Conservation (phyloP, 2,113 vertebrate genomes). For the Callionymus lyra region DNA sequence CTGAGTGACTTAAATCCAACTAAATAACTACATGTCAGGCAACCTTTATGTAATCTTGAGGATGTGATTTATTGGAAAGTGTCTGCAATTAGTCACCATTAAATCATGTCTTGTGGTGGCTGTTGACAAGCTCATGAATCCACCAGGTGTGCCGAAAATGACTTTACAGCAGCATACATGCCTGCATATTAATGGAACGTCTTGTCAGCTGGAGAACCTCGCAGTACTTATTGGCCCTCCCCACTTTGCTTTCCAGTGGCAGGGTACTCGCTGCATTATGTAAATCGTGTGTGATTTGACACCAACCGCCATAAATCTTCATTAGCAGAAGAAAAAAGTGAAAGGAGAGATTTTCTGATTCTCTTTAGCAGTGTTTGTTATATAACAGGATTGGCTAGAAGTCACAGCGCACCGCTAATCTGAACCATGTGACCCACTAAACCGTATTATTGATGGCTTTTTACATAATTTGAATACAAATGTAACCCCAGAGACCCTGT, state of each 20-base stretch:
- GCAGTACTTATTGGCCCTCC: slow-evolving; percentile 16
- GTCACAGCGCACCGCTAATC: slow-evolving; percentile 38
- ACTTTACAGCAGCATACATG: slow-evolving; percentile 28
- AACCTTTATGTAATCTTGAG: too few species aligned
- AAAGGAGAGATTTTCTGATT: slow-evolving; percentile 46
- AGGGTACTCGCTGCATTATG: slow-evolving; percentile 40
- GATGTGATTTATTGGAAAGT: slow-evolving; percentile 6
- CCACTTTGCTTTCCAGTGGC: slow-evolving; percentile 15
- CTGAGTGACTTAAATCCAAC: too few species aligned
- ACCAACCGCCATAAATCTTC: slow-evolving; percentile 58
- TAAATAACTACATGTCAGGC: too few species aligned
- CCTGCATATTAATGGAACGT: slow-evolving; percentile 25
- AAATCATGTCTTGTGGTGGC: slow-evolving; percentile 2
- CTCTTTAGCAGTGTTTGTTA: slow-evolving; percentile 38
- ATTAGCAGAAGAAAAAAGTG: slow-evolving; percentile 47
- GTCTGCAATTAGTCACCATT: slow-evolving; percentile 19
- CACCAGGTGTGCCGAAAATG: slow-evolving; percentile 22
- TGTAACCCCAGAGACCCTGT: slow-evolving; percentile 6
- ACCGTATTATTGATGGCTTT: slow-evolving; percentile 53
- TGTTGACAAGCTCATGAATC: slow-evolving; percentile 16
- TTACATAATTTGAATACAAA: slow-evolving; percentile 36
- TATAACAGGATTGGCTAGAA: slow-evolving; percentile 31
- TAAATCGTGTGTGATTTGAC: slow-evolving; percentile 60
- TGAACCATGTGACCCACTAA: slow-evolving; percentile 36
- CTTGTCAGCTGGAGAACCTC: slow-evolving; percentile 22